Evolutionary conservation across 2,888 invertebrate genomes (phyloP).

Genomic region (Phragmatobia fuliginosa): DNA sequence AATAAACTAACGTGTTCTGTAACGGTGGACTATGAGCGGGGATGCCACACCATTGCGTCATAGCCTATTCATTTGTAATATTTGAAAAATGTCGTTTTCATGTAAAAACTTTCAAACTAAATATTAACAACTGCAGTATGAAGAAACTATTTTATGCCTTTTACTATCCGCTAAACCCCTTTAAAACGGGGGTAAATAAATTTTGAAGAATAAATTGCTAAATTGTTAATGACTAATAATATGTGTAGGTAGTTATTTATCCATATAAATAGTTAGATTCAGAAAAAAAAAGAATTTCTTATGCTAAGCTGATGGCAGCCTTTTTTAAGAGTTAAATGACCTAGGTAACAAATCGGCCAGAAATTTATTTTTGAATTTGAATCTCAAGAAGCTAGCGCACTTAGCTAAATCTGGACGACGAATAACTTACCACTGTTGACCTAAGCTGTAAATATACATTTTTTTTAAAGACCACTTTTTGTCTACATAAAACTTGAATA

Average conservation of each 20-base stretch:
- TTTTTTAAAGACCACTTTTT: not conserved
- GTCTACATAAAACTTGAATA: not conserved
- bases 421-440: not conserved
- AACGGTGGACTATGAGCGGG: not conserved
- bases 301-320: not conserved
- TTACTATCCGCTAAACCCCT: not conserved
- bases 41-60: constrained; percentile 1
- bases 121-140: not conserved
- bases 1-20: not conserved
- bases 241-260: not conserved
- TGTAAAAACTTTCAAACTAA: not conserved
- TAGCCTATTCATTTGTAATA: not conserved
- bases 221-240: no score
- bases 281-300: no score
- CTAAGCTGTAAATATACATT: not conserved
- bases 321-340: no score
- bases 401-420: no score
- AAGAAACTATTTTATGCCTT: not conserved
- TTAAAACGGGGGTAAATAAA: not conserved
- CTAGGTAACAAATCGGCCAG: not conserved
- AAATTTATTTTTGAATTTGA: not conserved
- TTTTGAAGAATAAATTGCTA: not conserved
- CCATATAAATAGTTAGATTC: not conserved
- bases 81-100: not conserved
- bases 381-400: not conserved